These are phyloP conservation scores for Agrotis exclamationis DNA, from an alignment of 2,888 invertebrate genomes.

Conservation along the genomic window DNA sequence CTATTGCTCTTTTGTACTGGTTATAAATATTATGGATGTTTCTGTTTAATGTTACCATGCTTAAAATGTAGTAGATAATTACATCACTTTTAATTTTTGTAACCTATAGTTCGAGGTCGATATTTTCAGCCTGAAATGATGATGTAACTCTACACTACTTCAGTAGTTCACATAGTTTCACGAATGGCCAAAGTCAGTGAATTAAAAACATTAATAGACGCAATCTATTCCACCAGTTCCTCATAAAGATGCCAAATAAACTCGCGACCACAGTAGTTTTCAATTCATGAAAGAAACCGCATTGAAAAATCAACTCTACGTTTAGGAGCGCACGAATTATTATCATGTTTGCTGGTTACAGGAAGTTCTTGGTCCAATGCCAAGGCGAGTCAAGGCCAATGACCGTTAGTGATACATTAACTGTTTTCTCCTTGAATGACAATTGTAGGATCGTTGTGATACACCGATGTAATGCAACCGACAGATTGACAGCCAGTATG, in stretches of 20 bases:
- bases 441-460: slow-evolving; percentile 56
- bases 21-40: too few species aligned
- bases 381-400: slow-evolving; percentile 78
- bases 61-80: not conserved
- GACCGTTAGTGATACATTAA: slow-evolving; percentile 74
- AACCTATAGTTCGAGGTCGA: not conserved
- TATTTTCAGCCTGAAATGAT: not conserved
- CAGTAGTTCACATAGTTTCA: slow-evolving; percentile 34
- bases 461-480: slow-evolving; percentile 56
- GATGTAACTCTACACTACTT: slow-evolving; percentile 28
- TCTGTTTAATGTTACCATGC: not conserved
- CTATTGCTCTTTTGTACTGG: too few species aligned
- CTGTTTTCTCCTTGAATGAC: slow-evolving; percentile 72
- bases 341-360: slow-evolving; percentile 24
- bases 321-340: not conserved
- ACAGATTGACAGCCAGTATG: slow-evolving; percentile 35
- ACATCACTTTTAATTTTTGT: not conserved
- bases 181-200: slow-evolving; percentile 50
- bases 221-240: slow-evolving; percentile 62
- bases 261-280: slow-evolving; percentile 30
- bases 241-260: slow-evolving; percentile 67
- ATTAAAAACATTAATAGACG: slow-evolving; percentile 66
- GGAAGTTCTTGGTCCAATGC: slow-evolving; percentile 71
- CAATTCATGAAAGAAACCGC: slow-evolving; percentile 30
- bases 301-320: slow-evolving; percentile 37